A percentile compares a stretch with the other conserved stretches of the same genome.
phyloP scores from a whole-genome alignment of 2,888 invertebrate genomes.

The Drosophila nigritarsus region DNA sequence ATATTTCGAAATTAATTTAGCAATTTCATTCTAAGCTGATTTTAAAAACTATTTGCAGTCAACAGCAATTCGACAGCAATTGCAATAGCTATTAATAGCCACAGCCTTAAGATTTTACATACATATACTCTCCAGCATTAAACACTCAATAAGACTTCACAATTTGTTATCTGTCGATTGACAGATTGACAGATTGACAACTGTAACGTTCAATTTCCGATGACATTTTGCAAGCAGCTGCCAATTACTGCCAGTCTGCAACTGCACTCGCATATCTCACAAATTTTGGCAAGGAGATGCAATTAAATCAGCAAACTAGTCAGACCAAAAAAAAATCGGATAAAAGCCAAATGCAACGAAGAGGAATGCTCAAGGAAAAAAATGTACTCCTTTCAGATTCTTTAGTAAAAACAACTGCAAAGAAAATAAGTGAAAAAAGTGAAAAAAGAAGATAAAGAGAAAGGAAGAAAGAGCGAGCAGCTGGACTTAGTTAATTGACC shows the following conservation, averaged over 20 bases:
- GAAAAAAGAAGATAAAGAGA: background rate
- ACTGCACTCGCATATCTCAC: conserved; percentile 32
- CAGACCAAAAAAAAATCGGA: conserved; percentile 2
- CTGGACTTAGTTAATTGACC: conserved; percentile 65
- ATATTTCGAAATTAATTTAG: background rate
- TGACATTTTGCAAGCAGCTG: conserved; percentile 25
- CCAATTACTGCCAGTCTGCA: conserved; percentile 2
- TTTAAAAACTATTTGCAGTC: background rate
- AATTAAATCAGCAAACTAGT: conserved; percentile 41
- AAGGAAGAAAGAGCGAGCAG: conserved; percentile 17
- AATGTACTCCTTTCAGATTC: background rate
- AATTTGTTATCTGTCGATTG: conserved; percentile 6
- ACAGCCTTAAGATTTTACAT: background rate
- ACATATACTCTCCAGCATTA: background rate
- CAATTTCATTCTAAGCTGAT: background rate
- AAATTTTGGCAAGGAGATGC: conserved; percentile 28
- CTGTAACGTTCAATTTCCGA: conserved; percentile 25
- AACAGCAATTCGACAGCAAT: background rate
- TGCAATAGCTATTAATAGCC: background rate
- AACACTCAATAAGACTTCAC: background rate
- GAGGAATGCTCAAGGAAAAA: background rate
- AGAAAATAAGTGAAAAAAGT: background rate
- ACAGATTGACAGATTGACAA: conserved; percentile 32
- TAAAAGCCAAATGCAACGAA: conserved; percentile 25
- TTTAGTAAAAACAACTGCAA: background rate